Evolutionary conservation across 2,888 invertebrate species (phyloP), one percentile per base, ranked within the genome.

Genomic region (Eilema sororculum): DNA sequence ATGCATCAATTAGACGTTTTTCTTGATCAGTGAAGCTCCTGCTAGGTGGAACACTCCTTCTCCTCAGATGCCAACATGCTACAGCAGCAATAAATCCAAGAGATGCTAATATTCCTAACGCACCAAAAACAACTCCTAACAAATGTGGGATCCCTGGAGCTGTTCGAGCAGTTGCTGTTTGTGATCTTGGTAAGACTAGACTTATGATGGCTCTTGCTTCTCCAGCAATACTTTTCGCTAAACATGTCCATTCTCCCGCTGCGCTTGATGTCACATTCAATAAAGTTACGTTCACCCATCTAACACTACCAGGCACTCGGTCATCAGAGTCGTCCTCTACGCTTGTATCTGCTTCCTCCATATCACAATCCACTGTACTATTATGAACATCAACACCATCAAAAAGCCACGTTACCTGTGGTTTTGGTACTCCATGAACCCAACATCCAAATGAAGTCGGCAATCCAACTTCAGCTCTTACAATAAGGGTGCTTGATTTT

Each of bases 1-100:
- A 98, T 37, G 98, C 97, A 83, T 98, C 98, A 77, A 98, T 95
- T 66, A 98, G 93, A 85, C 98, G 97, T 91, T 98, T 98, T 86
- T 98, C 98, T 93, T 98, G 98, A 86, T 98, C 98, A 68, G 97
- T 98, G 87, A 98, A 98, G 89, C 98, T 98, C 75, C 96, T 94
- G 78, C 96, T 96, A 0, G 96, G 95, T 41, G 96, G 95, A 5
- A 97, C 97, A 77, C 97, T 97, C 61, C 97, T 96, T 90, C 97
- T 97, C 72, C 98, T 96, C 68, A 97, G 96, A 79, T 97, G 96
- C 94, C 95, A 95, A 73, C 95, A 95, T 2, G 94, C 95, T 59
- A 96, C 93, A n/a, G 95, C 93, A 9, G 90, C 93, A 68, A 95
- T 89, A 64, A 96, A 92, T n/a, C 97, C 96, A 68, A 97, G 96